Base-by-base conservation (phyloP, 2,797 vertebrate species). In the Phaenicophaeus curvirostris region DNA sequence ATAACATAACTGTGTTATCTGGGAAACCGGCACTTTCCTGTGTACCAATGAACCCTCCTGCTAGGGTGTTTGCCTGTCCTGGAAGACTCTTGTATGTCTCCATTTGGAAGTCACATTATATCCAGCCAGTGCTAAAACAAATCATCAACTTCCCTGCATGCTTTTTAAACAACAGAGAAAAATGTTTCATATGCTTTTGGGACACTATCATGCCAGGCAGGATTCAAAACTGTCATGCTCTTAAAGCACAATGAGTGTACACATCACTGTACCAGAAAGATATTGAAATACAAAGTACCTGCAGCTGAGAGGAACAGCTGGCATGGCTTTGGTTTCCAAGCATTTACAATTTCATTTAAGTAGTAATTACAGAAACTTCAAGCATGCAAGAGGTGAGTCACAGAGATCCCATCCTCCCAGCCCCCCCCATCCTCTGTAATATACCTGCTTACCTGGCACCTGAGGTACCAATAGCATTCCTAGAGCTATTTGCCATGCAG, bases 21-120 rank as follows among this genome's bases (percentile, higher is more conserved):
- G 7, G 20, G 30, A 68, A 19, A 78, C 21, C 6, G 19, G 33
- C 13, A 11, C 41, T 61, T 42, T 5, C 54, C 48, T 9, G 7
- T 0, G 1, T 8, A 41, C 7, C 0, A 1, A 30, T n/a, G 11
- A 28, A 69, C 28, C 18, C 24, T 55, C 8, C 58, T 71, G 28
- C 7, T 1, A 1, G n/a, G 12, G 20, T 9, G 8, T 31, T 37
- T 42, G 46, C 15, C 18, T 51, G 21, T 28, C 59, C 25, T 15
- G 39, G 31, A 76, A 82, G 50, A 42, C 11, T 75, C 42, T 23
- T n/a, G 7, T 23, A 51, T 17, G 6, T 31, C 24, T 87, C 55
- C n/a, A 16, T 91, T 82, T 30, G 25, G 35, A 79, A 87, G 39
- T 25, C 48, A 61, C 8, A 6, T 58, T 76, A 57, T 13, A 62